Conservation (phyloP, 2,888 invertebrate genomes). For the Petrolisthes manimaculis region DNA sequence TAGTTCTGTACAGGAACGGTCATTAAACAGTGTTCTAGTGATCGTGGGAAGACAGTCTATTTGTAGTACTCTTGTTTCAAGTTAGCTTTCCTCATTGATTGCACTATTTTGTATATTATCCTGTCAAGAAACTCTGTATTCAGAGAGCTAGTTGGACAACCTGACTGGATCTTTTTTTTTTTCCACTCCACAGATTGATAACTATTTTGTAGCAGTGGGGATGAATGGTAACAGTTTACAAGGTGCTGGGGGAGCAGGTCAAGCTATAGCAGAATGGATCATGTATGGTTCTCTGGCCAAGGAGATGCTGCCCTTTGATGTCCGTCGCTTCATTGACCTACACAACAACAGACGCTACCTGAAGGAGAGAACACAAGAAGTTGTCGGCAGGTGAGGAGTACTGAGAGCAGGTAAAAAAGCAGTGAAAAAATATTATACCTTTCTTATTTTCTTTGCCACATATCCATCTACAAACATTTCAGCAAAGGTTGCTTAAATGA, state of each 20-base stretch:
- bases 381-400: slow-evolving; percentile 74
- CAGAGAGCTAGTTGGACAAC: not conserved
- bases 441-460: not conserved
- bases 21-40: too few relatives aligned
- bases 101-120: too few relatives aligned
- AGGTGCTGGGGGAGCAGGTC: slow-evolving; percentile 80
- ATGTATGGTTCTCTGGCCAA: slow-evolving; percentile 76
- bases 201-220: slow-evolving; percentile 81
- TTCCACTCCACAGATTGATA: slow-evolving; percentile 71
- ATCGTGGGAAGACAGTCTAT: too few relatives aligned
- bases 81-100: too few relatives aligned
- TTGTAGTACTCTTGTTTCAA: too few relatives aligned
- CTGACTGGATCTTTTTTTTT: not conserved
- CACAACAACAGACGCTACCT: slow-evolving; percentile 77
- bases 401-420: not conserved
- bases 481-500: too few relatives aligned
- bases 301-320: slow-evolving; percentile 76
- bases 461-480: too few relatives aligned
- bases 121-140: not conserved
- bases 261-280: slow-evolving; percentile 79
- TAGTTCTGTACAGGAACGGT: too few relatives aligned
- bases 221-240: slow-evolving; percentile 79
- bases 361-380: slow-evolving; percentile 77
- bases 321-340: slow-evolving; percentile 77
- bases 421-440: not conserved